Percentiles rank a stretch among this genome's conserved stretches.
Conservation (phyloP, 2,113 vertebrate species). For the Callopanchax toddi region DNA sequence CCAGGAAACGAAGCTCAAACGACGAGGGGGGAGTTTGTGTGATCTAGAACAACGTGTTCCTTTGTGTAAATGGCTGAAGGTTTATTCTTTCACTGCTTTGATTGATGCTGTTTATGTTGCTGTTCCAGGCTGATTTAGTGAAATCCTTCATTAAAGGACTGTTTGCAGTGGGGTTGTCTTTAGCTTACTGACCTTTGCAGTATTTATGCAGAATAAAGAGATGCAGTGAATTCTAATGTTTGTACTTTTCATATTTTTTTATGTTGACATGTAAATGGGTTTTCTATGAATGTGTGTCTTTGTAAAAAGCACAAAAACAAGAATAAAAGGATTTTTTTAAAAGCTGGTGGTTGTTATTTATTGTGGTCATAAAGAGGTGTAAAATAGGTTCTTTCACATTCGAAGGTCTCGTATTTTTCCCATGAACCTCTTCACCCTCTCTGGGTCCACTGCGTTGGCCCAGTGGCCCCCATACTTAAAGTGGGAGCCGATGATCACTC, state of each 20-base stretch:
- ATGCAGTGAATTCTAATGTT: neutral
- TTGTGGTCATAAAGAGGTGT: neutral
- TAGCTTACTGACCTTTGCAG: slow-evolving; percentile 18
- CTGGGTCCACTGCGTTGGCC: slow-evolving; percentile 79
- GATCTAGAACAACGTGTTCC: too few species aligned
- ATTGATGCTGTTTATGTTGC: too few species aligned
- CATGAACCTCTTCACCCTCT: slow-evolving; percentile 84
- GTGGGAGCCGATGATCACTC: slow-evolving; percentile 86
- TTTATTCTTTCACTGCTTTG: too few species aligned
- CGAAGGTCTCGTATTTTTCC: slow-evolving; percentile 74
- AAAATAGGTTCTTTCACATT: slow-evolving; percentile 52
- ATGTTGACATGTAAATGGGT: slow-evolving; percentile 13
- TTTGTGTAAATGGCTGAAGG: too few species aligned
- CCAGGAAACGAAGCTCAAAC: too few species aligned
- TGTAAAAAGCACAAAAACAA: slow-evolving; percentile 62
- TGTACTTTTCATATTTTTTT: slow-evolving; percentile 10
- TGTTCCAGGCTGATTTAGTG: too few species aligned
- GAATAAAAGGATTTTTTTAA: slow-evolving; percentile 45
- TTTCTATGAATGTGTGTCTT: slow-evolving; percentile 60
- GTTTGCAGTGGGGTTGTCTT: neutral
- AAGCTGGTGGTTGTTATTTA: slow-evolving; percentile 49
- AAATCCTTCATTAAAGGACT: too few species aligned
- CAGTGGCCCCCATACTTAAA: slow-evolving; percentile 87
- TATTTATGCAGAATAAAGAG: slow-evolving; percentile 1
- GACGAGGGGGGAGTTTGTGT: too few species aligned